phyloP scores from a whole-genome alignment of 2,797 vertebrate species.

The Mormyrops boulengeri region DNA sequence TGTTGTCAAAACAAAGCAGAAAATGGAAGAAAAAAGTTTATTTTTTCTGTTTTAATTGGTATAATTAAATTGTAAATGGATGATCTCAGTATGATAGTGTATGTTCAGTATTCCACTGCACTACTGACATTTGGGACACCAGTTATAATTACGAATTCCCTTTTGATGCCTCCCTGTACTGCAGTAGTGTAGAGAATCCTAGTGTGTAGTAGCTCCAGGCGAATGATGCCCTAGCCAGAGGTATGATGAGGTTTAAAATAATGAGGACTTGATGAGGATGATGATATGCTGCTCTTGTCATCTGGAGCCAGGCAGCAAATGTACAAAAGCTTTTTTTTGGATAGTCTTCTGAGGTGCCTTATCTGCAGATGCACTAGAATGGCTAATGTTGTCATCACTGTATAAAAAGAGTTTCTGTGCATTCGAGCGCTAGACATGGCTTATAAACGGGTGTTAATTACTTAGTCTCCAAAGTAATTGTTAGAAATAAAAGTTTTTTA shows the following conservation, averaged over 20 bases:
- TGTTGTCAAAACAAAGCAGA: neutral
- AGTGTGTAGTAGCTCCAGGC: neutral
- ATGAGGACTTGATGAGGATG: neutral
- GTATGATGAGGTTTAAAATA: neutral
- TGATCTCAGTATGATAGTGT: neutral
- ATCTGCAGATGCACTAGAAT: conserved; percentile 1
- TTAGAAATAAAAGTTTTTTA: neutral
- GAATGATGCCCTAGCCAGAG: conserved; percentile 1
- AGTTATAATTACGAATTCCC: neutral
- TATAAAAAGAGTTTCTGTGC: neutral
- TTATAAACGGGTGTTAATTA: neutral
- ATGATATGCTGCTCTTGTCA: neutral
- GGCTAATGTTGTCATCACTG: neutral
- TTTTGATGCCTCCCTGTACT: neutral
- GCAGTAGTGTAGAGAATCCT: neutral
- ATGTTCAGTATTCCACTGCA: neutral
- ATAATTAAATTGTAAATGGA: neutral
- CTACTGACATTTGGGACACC: neutral
- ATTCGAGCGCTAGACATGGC: neutral
- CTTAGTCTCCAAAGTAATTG: neutral
- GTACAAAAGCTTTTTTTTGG: neutral
- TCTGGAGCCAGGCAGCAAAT: neutral
- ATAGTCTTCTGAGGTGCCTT: neutral
- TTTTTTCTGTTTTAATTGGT: neutral
- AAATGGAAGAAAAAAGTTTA: neutral